phyloP scores from a whole-genome alignment of 92 coral and sea anemone genomes.

The Pocillopora grandis region DNA sequence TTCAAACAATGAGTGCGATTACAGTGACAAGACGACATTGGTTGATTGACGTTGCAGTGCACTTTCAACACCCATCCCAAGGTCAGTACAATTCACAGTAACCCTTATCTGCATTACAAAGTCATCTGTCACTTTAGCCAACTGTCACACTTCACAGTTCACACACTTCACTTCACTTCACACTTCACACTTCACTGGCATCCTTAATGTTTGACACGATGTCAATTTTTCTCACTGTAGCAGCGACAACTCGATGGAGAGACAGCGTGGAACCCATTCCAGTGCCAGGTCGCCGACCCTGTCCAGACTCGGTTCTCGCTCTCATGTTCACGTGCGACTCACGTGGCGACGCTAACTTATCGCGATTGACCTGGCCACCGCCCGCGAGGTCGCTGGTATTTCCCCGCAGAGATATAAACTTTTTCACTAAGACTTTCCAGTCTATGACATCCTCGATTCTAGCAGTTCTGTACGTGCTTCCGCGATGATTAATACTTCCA shows the following conservation, averaged over 20 bases:
- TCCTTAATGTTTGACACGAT: slow-evolving; percentile 71
- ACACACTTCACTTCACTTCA: background rate
- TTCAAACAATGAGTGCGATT: too few relatives aligned
- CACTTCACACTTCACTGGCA: slow-evolving; percentile 12
- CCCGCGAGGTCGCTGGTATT: slow-evolving; percentile 59
- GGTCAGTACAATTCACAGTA: too few relatives aligned
- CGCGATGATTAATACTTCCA: slow-evolving; percentile 52
- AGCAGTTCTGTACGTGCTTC: slow-evolving; percentile 55
- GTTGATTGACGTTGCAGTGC: too few relatives aligned
- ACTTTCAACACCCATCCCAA: too few relatives aligned
- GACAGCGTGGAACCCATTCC: slow-evolving; percentile 81
- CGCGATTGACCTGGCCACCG: slow-evolving; percentile 47
- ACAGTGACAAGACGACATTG: too few relatives aligned
- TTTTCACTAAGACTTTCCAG: slow-evolving; percentile 85
- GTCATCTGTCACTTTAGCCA: background rate
- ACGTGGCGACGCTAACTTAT: slow-evolving; percentile 47
- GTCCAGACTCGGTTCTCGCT: slow-evolving; percentile 51
- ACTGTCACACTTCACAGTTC: background rate
- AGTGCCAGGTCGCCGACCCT: slow-evolving; percentile 51
- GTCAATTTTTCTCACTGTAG: slow-evolving; percentile 77
- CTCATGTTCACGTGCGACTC: slow-evolving; percentile 53
- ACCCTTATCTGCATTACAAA: background rate
- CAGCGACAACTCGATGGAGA: slow-evolving; percentile 77
- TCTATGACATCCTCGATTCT: slow-evolving; percentile 89
- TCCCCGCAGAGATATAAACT: slow-evolving; percentile 68